Percentiles rank a stretch among this genome's conserved stretches.
Conservation (phyloP, 2,113 vertebrate species). For the Sander lucioperca region DNA sequence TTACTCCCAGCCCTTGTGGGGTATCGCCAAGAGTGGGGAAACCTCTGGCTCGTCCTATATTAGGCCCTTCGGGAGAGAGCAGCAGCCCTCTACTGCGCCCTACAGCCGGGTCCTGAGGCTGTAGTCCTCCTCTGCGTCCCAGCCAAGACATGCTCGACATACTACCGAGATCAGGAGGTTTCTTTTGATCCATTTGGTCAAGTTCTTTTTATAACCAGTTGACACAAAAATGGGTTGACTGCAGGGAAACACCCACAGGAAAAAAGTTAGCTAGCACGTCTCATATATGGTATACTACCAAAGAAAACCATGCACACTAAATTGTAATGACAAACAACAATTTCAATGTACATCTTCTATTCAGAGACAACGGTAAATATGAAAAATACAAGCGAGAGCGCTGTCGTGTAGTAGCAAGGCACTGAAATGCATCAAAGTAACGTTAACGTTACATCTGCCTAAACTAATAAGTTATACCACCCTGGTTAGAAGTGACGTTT, state of each 20-base stretch:
- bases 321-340: background rate
- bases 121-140: slow-evolving; percentile 55
- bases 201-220: background rate
- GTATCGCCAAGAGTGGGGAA: slow-evolving; percentile 24
- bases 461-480: background rate
- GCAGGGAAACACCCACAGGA: background rate
- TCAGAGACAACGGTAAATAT: background rate
- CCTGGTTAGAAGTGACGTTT: background rate
- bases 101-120: slow-evolving; percentile 24
- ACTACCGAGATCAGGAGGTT: slow-evolving; percentile 34
- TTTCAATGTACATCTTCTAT: background rate
- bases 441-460: background rate
- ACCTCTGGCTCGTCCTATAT: slow-evolving; percentile 60
- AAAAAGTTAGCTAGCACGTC: background rate
- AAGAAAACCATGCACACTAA: background rate
- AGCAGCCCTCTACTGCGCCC: slow-evolving; percentile 67
- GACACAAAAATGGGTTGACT: background rate
- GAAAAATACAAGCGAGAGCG: background rate
- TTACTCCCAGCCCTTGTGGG: slow-evolving; percentile 28
- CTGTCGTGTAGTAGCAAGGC: background rate
- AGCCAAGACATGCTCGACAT: slow-evolving; percentile 40
- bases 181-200: slow-evolving; percentile 77
- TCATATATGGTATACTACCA: background rate
- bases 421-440: background rate
- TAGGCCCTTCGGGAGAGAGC: slow-evolving; percentile 33